Evolutionary conservation across 2,113 vertebrate species (phyloP), one percentile per base, ranked within the genome.

Genomic region (Pao palembangensis): DNA sequence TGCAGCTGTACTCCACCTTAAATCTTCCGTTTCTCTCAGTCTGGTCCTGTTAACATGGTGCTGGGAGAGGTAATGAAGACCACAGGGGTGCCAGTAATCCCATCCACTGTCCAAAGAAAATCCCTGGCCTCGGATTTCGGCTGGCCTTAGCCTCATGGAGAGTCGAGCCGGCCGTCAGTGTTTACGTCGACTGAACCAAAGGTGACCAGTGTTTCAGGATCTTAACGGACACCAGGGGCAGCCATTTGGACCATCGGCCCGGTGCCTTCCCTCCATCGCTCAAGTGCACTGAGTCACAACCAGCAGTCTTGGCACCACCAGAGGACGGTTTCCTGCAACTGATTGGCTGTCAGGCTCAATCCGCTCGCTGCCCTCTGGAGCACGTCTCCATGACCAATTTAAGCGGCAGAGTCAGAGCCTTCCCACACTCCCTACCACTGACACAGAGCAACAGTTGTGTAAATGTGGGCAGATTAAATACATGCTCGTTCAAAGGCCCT

Each of bases 341-440:
- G 81, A 82, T 78, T 79, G 79, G 76, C 81, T 86, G 87, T 78
- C 78, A 78, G 68, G 65, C 77, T 80, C 78, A 83, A 85, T 90
- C 84, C 82, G 56, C 70, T 77, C 55, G 49, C 73, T 70, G 74
- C 75, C 73, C 72, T 71, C 59, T 55, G 63, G 81, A 80, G 74
- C 79, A 77, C 73, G 76, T 82, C 65, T 84, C 69, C 67, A 77
- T 77, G 73, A 85, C 80, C 83, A 83, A 83, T 84, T 85, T 85
- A 78, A 68, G 76, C 82, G 63, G 71, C 76, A 66, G 67, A 87
- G 79, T 76, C 80, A 64, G 79, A 85, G 71, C 69, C 81, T 86
- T 87, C 84, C 83, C 81, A 85, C 78, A 85, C 82, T 85, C 87
- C 28, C 69, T 85, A 73, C 18, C 71, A 77, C 69, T 65, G 71